phyloP scores from a whole-genome alignment of 2,888 invertebrate species.

The Lepas anatifera region DNA sequence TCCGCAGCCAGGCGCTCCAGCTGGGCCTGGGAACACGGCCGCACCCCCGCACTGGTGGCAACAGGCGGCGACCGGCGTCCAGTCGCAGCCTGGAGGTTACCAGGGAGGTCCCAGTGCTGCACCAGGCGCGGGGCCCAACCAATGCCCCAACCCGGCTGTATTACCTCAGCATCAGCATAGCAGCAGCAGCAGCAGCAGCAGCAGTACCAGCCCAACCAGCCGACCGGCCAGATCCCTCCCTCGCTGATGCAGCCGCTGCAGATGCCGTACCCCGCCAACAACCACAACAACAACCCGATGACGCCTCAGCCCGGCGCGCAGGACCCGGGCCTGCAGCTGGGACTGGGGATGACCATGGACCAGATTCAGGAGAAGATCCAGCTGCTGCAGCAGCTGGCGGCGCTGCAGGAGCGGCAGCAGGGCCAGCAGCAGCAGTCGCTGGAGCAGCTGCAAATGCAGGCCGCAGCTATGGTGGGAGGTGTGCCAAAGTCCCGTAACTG shows the following conservation, averaged over 20 bases:
- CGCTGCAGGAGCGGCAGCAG: neutral
- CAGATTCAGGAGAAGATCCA: slow-evolving; percentile 2
- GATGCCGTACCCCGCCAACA: too few species aligned
- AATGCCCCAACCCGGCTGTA: too few species aligned
- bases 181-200: too few species aligned
- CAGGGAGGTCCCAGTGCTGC: neutral
- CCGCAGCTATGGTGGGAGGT: neutral
- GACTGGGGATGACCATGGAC: neutral
- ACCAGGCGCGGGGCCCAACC: neutral
- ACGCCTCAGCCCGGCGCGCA: neutral
- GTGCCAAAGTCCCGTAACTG: neutral
- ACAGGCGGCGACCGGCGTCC: neutral
- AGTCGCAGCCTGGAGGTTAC: neutral
- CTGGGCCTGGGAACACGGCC: too few species aligned
- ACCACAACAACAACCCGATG: neutral
- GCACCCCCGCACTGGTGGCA: neutral
- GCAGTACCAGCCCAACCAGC: too few species aligned
- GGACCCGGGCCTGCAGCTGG: neutral
- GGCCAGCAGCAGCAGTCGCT: neutral
- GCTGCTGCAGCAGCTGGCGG: neutral
- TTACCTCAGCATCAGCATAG: too few species aligned
- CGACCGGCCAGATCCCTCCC: too few species aligned
- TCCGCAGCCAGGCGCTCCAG: neutral
- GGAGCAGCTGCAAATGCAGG: neutral
- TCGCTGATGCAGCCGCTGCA: too few species aligned